phyloP scores from a whole-genome alignment of 2,113 vertebrate species.

The Notothenia coriiceps region DNA sequence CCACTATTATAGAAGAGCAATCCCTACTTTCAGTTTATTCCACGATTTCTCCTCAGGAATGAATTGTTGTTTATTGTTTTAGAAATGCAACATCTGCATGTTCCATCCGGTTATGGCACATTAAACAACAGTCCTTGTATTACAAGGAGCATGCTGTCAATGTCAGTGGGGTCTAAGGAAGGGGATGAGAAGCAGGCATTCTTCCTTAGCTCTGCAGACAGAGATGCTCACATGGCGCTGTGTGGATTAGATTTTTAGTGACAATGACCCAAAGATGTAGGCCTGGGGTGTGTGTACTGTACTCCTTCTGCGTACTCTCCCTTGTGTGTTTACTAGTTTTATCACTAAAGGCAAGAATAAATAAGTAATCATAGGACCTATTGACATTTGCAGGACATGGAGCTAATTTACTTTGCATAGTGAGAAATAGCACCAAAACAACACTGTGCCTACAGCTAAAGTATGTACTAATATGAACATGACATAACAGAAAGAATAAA shows the following conservation, averaged over 20 bases:
- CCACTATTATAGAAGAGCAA: conserved; percentile 35
- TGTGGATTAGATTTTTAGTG: conserved; percentile 72
- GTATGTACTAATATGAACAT: conserved; percentile 2
- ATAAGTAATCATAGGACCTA: conserved; percentile 59
- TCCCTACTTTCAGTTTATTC: conserved; percentile 32
- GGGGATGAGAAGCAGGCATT: conserved; percentile 63
- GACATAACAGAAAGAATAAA: not conserved
- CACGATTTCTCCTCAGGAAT: conserved; percentile 48
- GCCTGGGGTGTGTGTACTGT: conserved; percentile 49
- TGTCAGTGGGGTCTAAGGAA: conserved; percentile 61
- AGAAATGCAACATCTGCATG: conserved; percentile 75
- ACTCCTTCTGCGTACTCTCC: too few species aligned
- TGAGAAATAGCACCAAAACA: conserved; percentile 21
- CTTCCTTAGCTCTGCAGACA: conserved; percentile 59
- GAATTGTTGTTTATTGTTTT: conserved; percentile 70
- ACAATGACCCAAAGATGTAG: conserved; percentile 68
- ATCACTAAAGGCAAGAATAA: too few species aligned
- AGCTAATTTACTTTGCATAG: conserved; percentile 50
- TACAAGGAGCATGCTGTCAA: conserved; percentile 72
- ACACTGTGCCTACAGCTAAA: not conserved
- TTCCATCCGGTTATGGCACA: conserved; percentile 69
- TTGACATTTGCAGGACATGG: conserved; percentile 66
- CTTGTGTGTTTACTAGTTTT: conserved; percentile 32
- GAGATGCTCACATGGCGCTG: conserved; percentile 52
- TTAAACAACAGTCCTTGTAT: conserved; percentile 63